Conservation (phyloP, 2,113 vertebrate species). For the Bostrychus sinensis region DNA sequence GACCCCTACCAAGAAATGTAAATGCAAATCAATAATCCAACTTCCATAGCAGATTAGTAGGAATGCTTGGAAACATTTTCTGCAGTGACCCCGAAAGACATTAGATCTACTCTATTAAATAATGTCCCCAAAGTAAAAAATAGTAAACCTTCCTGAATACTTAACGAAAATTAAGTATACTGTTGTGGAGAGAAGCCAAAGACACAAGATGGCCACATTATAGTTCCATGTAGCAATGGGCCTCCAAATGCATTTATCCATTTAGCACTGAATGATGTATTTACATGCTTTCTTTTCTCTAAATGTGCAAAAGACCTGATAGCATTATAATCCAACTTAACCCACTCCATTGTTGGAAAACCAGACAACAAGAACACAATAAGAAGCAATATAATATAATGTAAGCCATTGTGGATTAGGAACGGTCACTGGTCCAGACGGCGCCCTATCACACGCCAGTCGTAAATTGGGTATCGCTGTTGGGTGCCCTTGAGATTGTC, state of each 20-base stretch:
- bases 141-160: no score
- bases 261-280: background rate
- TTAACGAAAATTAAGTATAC: background rate
- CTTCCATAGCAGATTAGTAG: no score
- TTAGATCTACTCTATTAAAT: no score
- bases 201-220: background rate
- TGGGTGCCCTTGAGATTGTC: conserved; percentile 1
- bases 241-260: conserved; percentile 1
- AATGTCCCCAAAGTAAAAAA: no score
- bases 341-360: conserved; percentile 3
- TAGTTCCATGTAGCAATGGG: background rate
- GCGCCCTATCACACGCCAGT: background rate
- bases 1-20: no score
- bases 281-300: background rate
- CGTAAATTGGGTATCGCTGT: conserved; percentile 6
- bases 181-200: background rate
- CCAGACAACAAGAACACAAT: background rate
- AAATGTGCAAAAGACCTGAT: conserved; percentile 5
- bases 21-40: no score
- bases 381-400: conserved; percentile 1
- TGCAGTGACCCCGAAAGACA: no score
- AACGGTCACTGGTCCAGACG: background rate
- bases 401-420: conserved; percentile 10
- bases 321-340: conserved; percentile 10
- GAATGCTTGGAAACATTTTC: no score